Conservation (phyloP, 2,113 vertebrate species). For the Petrocephalus zakoni region DNA sequence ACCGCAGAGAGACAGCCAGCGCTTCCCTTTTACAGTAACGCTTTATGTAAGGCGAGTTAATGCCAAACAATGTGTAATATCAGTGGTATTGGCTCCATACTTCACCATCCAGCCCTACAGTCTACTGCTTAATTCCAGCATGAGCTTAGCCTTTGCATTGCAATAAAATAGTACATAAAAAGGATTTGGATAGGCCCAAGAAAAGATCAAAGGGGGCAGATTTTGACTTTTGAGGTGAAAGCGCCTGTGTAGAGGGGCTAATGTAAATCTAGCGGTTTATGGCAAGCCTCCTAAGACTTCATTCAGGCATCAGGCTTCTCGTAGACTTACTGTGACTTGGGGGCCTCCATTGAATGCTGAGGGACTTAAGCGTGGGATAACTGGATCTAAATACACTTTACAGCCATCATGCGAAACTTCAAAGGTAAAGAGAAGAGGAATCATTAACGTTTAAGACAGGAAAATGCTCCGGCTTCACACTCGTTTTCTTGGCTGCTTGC, state of each 20-base stretch:
- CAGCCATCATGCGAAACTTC: not conserved
- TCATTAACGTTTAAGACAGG: not conserved
- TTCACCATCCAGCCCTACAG: not conserved
- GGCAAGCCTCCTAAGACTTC: not conserved
- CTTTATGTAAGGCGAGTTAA: constrained; percentile 4
- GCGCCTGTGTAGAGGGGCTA: not conserved
- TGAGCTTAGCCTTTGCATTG: not conserved
- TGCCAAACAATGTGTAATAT: constrained; percentile 7
- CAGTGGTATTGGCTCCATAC: not conserved
- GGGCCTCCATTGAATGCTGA: not conserved
- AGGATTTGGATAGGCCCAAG: not conserved
- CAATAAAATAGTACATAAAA: not conserved
- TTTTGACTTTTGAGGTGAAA: not conserved
- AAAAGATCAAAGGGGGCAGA: not conserved
- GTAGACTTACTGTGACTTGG: not conserved
- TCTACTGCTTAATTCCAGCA: not conserved
- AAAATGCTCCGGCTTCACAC: not conserved
- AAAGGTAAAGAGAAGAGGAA: not conserved
- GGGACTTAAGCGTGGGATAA: not conserved
- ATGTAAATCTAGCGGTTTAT: not conserved
- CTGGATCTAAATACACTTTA: not conserved
- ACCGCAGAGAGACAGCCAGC: not conserved
- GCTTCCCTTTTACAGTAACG: not conserved
- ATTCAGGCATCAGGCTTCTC: not conserved
- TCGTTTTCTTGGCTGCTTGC: not conserved